Evolutionary conservation across 2,113 vertebrate genomes (phyloP).

Genomic region (Gavialis gangeticus): DNA sequence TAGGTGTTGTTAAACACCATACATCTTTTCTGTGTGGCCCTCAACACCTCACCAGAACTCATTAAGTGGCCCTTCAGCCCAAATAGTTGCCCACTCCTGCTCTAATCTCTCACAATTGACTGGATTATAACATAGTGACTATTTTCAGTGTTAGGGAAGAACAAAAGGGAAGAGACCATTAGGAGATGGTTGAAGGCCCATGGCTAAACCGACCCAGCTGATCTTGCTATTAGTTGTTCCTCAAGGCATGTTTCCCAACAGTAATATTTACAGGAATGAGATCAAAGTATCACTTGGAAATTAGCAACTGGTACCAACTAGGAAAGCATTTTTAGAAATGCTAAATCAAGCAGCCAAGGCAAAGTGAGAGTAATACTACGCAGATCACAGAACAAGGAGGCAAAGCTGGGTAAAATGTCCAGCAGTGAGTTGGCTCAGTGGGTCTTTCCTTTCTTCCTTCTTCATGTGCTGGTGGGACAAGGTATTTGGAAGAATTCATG

Average conservation of each 20-base stretch:
- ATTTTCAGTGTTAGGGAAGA: too few species aligned
- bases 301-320: background rate
- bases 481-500: too few species aligned
- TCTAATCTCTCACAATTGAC: background rate
- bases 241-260: constrained; percentile 20
- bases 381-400: constrained; percentile 42
- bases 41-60: too few species aligned
- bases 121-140: background rate
- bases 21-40: too few species aligned
- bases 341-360: too few species aligned
- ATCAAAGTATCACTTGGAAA: constrained; percentile 64
- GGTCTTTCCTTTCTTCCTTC: too few species aligned
- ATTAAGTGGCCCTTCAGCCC: too few species aligned
- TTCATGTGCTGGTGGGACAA: too few species aligned
- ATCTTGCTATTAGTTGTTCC: background rate
- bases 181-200: background rate
- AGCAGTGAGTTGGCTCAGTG: too few species aligned
- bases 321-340: background rate
- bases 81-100: too few species aligned
- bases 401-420: background rate
- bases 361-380: too few species aligned
- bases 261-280: constrained; percentile 36
- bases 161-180: background rate
- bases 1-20: too few species aligned
- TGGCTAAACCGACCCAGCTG: background rate